Base-by-base conservation (phyloP, 2,113 vertebrate genomes). In the pig (Sus scrofa) region DNA sequence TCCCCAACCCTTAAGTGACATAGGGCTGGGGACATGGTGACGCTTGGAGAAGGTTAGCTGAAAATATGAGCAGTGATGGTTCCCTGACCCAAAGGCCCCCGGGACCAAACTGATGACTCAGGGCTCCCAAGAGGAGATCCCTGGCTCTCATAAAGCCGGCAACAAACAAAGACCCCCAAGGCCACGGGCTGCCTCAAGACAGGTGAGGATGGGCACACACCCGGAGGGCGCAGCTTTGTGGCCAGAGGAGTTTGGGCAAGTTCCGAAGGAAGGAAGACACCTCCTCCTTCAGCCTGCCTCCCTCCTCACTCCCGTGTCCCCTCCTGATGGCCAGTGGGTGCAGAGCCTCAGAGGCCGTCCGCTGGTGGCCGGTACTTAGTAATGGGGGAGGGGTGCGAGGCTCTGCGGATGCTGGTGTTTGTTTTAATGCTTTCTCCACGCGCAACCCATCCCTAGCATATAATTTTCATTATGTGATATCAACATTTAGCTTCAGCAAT, bases 401-500 rank as follows among this genome's bases (percentile, higher is more conserved):
- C 0, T 37, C 62, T 70, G 81, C 88, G 34, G 91, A 18, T 16
- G 24, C 9, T 71, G 96, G 56, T 20, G 10, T 92, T 92, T 63
- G 58, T 95, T 95, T 78, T 63, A 56, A 22, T 2, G 7, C 65
- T 5, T 71, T 74, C 8, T 7, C n/a, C 39, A 67, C 1, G 92
- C 58, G 70, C 71, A 74, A 95, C 96, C 93, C 81, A 95, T 78
- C 92, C 95, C 11, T 65, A 86, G 60, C 94, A 39, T 68, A 16
- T 93, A 84, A 58, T 96, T 97, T 92, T 97, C 97, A 67, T 95
- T 92, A 93, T 32, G n/a, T 50, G 96, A 91, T 62, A 96, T 65
- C 97, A 97, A 84, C 82, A 58, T 96, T 97, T 94, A 98, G 97
- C 97, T 97, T 97, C 24, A 92, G 97, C 34, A 0, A 82, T 96